Conservation (phyloP, 2,113 vertebrate genomes). For the Albula glossodonta region DNA sequence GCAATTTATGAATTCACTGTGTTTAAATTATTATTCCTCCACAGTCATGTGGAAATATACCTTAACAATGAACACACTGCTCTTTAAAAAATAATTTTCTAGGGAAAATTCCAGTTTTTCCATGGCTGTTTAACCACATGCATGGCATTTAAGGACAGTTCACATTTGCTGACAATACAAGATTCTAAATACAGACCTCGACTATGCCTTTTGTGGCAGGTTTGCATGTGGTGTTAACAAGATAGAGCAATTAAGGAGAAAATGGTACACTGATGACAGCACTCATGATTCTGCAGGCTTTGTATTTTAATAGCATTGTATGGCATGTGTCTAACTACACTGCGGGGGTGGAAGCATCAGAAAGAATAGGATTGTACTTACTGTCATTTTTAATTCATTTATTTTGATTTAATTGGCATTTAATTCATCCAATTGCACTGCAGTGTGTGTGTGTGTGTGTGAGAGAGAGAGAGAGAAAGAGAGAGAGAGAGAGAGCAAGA, state of each 20-base stretch:
- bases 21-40: not conserved
- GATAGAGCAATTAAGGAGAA: not conserved
- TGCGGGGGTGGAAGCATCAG: not conserved
- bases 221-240: not conserved
- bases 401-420: not conserved
- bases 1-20: not conserved
- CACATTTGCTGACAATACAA: not conserved
- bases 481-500: not conserved
- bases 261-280: not conserved
- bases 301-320: not conserved
- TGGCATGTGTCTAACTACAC: not conserved
- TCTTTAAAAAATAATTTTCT: not conserved
- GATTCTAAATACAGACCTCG: not conserved
- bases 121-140: not conserved
- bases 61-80: not conserved
- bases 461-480: no score
- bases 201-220: not conserved
- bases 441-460: no score
- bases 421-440: not conserved
- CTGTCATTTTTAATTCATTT: not conserved
- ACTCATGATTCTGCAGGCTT: not conserved
- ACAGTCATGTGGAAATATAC: not conserved
- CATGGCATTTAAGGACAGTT: not conserved
- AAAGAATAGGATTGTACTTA: not conserved
- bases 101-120: not conserved